Base-by-base conservation (phyloP, 2,888 invertebrate species). In the Yponomeuta plumbellus region DNA sequence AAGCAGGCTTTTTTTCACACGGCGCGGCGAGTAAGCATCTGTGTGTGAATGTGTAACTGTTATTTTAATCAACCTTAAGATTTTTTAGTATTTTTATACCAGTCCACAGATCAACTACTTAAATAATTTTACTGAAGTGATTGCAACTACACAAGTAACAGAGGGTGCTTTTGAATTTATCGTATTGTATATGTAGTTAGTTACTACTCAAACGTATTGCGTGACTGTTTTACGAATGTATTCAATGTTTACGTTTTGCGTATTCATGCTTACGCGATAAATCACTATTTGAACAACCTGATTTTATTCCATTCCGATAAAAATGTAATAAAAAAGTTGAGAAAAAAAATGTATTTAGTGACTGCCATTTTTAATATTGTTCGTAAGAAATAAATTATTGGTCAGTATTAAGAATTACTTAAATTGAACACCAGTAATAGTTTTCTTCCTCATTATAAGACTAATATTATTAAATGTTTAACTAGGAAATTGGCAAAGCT, bases 221-320 rank as follows among this genome's bases (percentile, higher is more conserved):
- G 44, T 52, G 44, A 52, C 13, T 17, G 17, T 52, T 52, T 52
- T 1, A 52, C 44, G 44, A 17, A 3, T 13, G 44, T 13, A 52
- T n/a, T n/a, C n/a, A n/a, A n/a, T n/a, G n/a, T n/a, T n/a, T n/a
- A n/a, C n/a, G n/a, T n/a, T n/a, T n/a, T n/a, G n/a, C n/a, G 17
- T 17, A 17, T 52, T 52, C 0, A 52, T 34, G 6, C 34, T 34
- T 34, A 52, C 13, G 44, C 17, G 44, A 52, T 17, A 17, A 6
- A 17, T 52, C 44, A 52, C 44, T 6, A 52, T 52, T 52, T 17
- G 44, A 52, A 52, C 17, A 44, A 44, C 44, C 44, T 44, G 44
- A 52, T 52, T 52, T 52, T 52, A 52, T 59, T 59, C 21, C 59
- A 23, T 59, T 59, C 59, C 59, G n/a, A 21, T 20, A 59, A 21